Percentiles rank a stretch among this genome's conserved stretches.
These are phyloP conservation scores for Sphaerophoria taeniata DNA, from an alignment of 2,888 invertebrate species.

Conservation along the genomic window DNA sequence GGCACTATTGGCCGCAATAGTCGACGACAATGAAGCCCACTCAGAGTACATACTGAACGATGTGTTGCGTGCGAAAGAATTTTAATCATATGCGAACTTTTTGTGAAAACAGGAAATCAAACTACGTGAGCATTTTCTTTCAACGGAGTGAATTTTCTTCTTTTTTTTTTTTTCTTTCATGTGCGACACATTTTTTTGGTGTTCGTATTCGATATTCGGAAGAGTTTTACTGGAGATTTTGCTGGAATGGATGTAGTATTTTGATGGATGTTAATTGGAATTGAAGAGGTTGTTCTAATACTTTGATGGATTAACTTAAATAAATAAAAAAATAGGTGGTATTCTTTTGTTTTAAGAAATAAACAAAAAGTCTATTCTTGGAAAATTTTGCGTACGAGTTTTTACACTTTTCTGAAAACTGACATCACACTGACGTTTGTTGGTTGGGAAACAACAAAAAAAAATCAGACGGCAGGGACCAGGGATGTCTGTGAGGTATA, in stretches of 20 bases:
- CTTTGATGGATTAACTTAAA: not conserved
- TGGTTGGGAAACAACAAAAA: not conserved
- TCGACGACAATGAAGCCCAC: constrained; percentile 84
- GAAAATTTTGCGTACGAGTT: constrained; percentile 46
- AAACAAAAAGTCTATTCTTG: constrained; percentile 48
- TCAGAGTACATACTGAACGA: constrained; percentile 84
- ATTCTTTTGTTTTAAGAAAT: constrained; percentile 50
- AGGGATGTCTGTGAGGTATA: too few species aligned
- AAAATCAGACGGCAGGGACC: not conserved
- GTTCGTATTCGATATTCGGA: constrained; percentile 12
- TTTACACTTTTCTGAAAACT: constrained; percentile 40
- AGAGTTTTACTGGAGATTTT: not conserved
- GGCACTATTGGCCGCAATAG: constrained; percentile 83
- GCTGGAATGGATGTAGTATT: not conserved
- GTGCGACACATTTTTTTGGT: constrained; percentile 5
- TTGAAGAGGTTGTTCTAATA: not conserved
- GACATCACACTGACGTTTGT: constrained; percentile 8
- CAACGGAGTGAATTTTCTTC: too few species aligned
- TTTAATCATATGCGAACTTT: constrained; percentile 11
- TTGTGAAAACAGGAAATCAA: constrained; percentile 20
- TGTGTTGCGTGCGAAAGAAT: too few species aligned
- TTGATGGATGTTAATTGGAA: not conserved
- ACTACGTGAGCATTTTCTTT: constrained; percentile 17
- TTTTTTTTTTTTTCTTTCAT: constrained; percentile 2
- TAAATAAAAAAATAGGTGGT: not conserved